These are phyloP conservation scores for Tigriopus californicus DNA, from an alignment of 2,888 invertebrate genomes.

Conservation along the genomic window DNA sequence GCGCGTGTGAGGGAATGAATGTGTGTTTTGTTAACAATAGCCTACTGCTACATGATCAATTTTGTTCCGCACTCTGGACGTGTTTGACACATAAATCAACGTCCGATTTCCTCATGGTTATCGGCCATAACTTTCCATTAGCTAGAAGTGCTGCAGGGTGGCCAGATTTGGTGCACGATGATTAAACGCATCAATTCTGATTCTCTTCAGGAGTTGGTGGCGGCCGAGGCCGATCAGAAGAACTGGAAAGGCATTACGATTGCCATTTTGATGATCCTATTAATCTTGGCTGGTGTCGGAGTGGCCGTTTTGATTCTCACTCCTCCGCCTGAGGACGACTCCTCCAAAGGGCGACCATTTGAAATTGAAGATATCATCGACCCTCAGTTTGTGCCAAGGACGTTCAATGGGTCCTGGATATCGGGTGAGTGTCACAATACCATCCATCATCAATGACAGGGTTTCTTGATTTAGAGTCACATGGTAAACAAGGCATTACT, in stretches of 20 bases:
- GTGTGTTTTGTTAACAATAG: no score
- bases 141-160: no score
- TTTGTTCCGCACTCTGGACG: no score
- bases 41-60: no score
- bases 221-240: slow-evolving; percentile 69
- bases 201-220: slow-evolving; percentile 68
- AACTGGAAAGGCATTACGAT: slow-evolving; percentile 98
- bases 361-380: slow-evolving; percentile 59
- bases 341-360: slow-evolving; percentile 56
- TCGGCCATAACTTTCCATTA: no score
- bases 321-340: slow-evolving; percentile 71
- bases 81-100: no score
- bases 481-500: no score
- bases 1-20: no score
- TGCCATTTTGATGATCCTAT: slow-evolving; percentile 76
- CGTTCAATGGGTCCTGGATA: slow-evolving; percentile 75
- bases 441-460: background rate
- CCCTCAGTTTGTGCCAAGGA: slow-evolving; percentile 52
- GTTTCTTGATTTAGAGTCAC: background rate
- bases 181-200: background rate
- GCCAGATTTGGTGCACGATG: no score
- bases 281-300: slow-evolving; percentile 76
- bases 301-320: slow-evolving; percentile 86
- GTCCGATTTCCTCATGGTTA: no score
- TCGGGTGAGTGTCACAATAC: slow-evolving; percentile 40